These are phyloP conservation scores for Valencia hispanica DNA, from an alignment of 2,797 vertebrate species.

Conservation along the genomic window DNA sequence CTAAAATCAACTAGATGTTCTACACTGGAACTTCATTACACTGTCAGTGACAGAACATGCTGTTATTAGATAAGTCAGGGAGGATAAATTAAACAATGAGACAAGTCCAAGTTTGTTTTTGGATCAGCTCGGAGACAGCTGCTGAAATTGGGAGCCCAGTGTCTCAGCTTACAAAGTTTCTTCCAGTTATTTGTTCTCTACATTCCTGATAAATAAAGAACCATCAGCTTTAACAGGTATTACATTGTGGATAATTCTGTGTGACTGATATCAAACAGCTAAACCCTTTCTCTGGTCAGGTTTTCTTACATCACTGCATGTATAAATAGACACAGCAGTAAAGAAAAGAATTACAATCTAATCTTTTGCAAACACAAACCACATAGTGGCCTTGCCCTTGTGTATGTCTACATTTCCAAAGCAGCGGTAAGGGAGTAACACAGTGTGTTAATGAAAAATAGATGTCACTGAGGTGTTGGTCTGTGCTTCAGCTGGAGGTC, in stretches of 20 bases:
- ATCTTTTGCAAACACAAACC: not conserved
- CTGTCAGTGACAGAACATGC: slow-evolving; percentile 33
- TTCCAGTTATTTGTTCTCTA: slow-evolving; percentile 44
- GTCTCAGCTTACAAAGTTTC: slow-evolving; percentile 39
- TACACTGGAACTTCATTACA: slow-evolving; percentile 5
- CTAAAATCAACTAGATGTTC: slow-evolving; percentile 49
- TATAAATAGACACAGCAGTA: slow-evolving; percentile 38
- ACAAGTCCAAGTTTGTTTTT: slow-evolving; percentile 45
- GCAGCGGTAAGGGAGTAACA: not conserved
- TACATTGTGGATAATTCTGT: slow-evolving; percentile 16
- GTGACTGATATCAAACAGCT: slow-evolving; percentile 17
- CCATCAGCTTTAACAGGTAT: slow-evolving; percentile 48
- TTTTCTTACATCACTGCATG: slow-evolving; percentile 24
- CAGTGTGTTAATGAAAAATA: slow-evolving; percentile 20
- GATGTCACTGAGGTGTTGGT: slow-evolving; percentile 3
- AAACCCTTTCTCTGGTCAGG: slow-evolving; percentile 25
- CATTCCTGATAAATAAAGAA: slow-evolving; percentile 57
- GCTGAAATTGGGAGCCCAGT: slow-evolving; percentile 7
- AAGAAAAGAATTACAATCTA: slow-evolving; percentile 20
- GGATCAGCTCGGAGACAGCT: slow-evolving; percentile 24
- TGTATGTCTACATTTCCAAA: slow-evolving; percentile 10
- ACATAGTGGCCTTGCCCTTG: slow-evolving; percentile 2
- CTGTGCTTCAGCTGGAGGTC: not conserved
- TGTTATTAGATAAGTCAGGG: slow-evolving; percentile 22
- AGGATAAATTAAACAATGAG: slow-evolving; percentile 45